Evolutionary conservation across 2,797 vertebrate genomes (phyloP), one percentile per base, ranked within the genome.

Genomic region (Serranus cabrilla): DNA sequence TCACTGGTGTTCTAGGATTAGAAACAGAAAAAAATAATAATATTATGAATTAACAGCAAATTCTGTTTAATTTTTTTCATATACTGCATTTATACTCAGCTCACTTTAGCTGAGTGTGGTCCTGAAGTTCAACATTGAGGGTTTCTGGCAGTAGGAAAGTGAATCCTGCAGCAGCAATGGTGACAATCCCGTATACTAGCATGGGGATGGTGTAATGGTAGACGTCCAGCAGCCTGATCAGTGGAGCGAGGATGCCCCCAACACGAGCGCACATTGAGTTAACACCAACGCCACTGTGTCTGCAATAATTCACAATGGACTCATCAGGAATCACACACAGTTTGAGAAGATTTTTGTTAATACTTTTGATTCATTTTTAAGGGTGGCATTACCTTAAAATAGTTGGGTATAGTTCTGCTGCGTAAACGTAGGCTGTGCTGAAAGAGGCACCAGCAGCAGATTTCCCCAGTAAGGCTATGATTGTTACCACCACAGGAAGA

Each of bases 121-220:
- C 96, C 1, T 82, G 89, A 58, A 96, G 92, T 2, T 95, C 81
- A 0, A 67, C 65, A 61, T 95, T 94, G 0, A 71, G 18, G 0
- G 95, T 97, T 86, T 98, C 97, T 0, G 96, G 96, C 18, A 97
- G 91, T n/a, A 97, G 73, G n/a, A 92, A 43, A 14, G 92, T 94
- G 27, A 97, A 90, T 1, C 91, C 10, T 0, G 93, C 92, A 0
- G 80, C 95, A 27, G 79, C 16, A 7, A 96, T 45, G 0, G 96
- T 93, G 7, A 84, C 1, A 0, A 90, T 89, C 11, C 96, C 95
- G 0, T 92, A 96, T 69, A 96, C 68, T 54, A 92, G 16, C 95
- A 96, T 94, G 5, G 96, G 95, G 58, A 96, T 74, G 50, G 85
- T 65, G 0, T 1, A 0, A 64, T 96, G 93, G 83, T 94, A 93